Conservation (phyloP, 2,888 invertebrate species). For the Noctua janthe region DNA sequence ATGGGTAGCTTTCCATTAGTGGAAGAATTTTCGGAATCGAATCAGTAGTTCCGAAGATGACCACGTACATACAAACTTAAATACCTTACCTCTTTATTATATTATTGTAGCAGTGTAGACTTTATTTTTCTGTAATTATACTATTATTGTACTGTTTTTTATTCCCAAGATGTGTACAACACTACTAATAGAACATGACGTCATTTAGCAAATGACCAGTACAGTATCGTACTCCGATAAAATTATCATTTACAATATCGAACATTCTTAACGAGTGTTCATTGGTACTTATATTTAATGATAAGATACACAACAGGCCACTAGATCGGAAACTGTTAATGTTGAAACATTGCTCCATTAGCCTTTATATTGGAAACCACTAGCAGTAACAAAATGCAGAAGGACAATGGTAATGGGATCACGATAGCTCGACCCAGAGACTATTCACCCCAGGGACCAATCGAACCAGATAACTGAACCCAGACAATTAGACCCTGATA, state of each 20-base stretch:
- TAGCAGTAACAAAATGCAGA: background rate
- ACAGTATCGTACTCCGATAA: slow-evolving; percentile 24
- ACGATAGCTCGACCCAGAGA: background rate
- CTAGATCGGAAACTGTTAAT: slow-evolving; percentile 64
- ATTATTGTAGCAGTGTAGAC: background rate
- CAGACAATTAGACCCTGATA: background rate
- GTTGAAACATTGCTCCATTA: slow-evolving; percentile 55
- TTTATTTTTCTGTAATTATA: background rate
- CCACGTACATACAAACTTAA: background rate
- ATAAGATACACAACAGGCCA: slow-evolving; percentile 57
- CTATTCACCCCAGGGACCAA: background rate
- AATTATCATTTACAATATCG: slow-evolving; percentile 35
- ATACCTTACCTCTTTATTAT: background rate
- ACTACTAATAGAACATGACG: background rate
- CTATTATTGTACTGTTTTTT: background rate
- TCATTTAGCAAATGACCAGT: slow-evolving; percentile 22
- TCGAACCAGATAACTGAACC: background rate
- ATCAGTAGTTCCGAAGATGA: background rate
- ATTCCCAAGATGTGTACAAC: background rate
- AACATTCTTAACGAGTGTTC: slow-evolving; percentile 38
- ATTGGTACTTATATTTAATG: slow-evolving; percentile 57
- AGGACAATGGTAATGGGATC: slow-evolving; percentile 13
- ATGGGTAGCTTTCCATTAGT: background rate
- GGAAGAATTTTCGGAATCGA: background rate
- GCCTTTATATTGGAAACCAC: slow-evolving; percentile 38